phyloP scores from a whole-genome alignment of 2,797 vertebrate species.

The Lemur catta region DNA sequence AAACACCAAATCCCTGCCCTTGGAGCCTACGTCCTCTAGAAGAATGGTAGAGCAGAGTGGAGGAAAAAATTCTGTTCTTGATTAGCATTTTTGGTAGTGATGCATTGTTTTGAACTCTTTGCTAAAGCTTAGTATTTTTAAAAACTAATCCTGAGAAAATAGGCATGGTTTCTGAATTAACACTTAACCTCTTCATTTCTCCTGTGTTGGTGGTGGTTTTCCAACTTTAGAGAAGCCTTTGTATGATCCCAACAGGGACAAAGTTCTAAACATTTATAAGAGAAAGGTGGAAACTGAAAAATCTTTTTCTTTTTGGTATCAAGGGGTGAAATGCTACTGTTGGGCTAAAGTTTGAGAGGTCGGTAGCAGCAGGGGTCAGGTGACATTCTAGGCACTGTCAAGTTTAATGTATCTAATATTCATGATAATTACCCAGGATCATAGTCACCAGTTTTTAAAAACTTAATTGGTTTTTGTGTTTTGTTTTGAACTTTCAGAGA shows the following conservation, averaged over 20 bases:
- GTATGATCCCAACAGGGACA: background rate
- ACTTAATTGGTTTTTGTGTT: constrained; percentile 3
- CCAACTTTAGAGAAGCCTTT: background rate
- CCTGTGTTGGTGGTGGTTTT: background rate
- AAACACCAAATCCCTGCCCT: background rate
- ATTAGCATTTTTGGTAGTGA: background rate
- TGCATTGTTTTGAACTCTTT: background rate
- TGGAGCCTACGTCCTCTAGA: background rate
- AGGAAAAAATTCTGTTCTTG: background rate
- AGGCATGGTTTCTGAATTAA: background rate
- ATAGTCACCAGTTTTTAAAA: background rate
- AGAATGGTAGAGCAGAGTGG: background rate
- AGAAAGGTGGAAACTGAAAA: background rate
- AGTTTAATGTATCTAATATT: background rate
- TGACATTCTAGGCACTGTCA: background rate
- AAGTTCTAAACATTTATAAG: background rate
- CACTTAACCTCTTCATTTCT: background rate
- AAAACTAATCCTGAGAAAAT: background rate
- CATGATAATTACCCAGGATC: background rate
- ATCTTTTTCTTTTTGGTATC: background rate
- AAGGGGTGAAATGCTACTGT: background rate
- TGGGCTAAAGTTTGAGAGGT: background rate
- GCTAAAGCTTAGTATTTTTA: background rate
- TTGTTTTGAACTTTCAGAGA: constrained; percentile 85
- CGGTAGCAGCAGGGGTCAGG: background rate